Base-by-base conservation (phyloP, 92 coral and sea anemone species). In the Porites evermanni region DNA sequence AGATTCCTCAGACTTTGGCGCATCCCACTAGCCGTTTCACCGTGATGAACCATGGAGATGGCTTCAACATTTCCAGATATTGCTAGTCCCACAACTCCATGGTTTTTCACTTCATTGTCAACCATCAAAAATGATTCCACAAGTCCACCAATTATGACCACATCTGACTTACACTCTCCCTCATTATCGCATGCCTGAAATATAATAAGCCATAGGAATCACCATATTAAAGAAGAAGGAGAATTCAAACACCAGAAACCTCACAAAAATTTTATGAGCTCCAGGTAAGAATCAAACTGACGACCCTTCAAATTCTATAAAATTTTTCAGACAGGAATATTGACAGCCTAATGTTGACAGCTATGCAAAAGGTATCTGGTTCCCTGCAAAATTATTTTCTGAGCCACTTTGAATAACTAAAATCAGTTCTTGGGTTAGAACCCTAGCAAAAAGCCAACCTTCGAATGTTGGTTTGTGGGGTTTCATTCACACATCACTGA, bases 51-150 rank as follows among this genome's bases (percentile, higher is more conserved):
- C 85, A 93, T 82, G 17, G 94, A 95, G 59, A 91, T 90, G 47
- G 99, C 99, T 58, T 93, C 93, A 26, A 97, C 94, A 63, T 91
- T 77, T 32, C 99, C 99, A 9, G 98, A 91, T 77, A 97, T 81
- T 17, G 97, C 97, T 1, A 97, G 90, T 20, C 99, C 99, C n/a
- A 93, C 86, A 1, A 97, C 95, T 18, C 94, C 97, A 70, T 89
- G 85, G 23, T 85, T 88, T 66, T 88, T 88, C 47, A 91, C 81
- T 67, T 97, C 98, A 75, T 86, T 93, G 72, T 93, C 94, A 65
- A 91, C 98, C 89, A 95, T 89, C 82, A 94, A 83, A 70, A 97
- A 88, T n/a, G 98, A 94, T 66, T 90, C 95, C 6, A 93, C 94
- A 59, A 97, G 84, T 71, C 98, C 99, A 84, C 99, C 99, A 74